Evolutionary conservation across 2,113 vertebrate genomes (phyloP).

Genomic region (Clinocottus analis): DNA sequence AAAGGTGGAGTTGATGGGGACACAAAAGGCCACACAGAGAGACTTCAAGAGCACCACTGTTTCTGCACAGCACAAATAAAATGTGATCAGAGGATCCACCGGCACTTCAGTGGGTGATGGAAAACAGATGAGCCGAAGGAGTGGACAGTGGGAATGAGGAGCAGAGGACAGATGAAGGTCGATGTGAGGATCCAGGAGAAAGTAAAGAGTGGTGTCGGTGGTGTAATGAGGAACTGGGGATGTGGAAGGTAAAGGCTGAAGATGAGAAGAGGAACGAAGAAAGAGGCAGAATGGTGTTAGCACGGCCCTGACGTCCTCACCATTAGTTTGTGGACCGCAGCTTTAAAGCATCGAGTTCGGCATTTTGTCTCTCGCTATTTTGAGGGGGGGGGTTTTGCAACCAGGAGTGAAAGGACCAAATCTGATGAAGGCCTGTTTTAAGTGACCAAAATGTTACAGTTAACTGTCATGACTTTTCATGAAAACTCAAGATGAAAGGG

Average conservation of each 20-base stretch:
- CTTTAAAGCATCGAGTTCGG: too few relatives aligned
- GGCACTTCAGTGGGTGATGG: slow-evolving; percentile 22
- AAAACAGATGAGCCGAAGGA: slow-evolving; percentile 37
- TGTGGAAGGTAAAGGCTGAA: slow-evolving; percentile 16
- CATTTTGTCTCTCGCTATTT: neutral
- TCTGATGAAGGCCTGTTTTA: neutral
- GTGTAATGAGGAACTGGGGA: slow-evolving; percentile 26
- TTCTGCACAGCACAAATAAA: slow-evolving; percentile 24
- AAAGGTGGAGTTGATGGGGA: slow-evolving; percentile 9
- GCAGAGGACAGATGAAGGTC: slow-evolving; percentile 9
- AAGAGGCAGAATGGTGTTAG: neutral
- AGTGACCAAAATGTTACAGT: too few relatives aligned
- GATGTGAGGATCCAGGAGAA: slow-evolving; percentile 27
- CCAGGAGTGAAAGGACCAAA: too few relatives aligned
- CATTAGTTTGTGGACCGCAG: too few relatives aligned
- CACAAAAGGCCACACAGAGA: slow-evolving; percentile 20
- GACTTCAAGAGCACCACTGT: neutral
- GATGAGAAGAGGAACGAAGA: neutral
- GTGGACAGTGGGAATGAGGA: slow-evolving; percentile 27
- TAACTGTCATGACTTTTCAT: too few relatives aligned
- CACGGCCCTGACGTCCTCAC: too few relatives aligned
- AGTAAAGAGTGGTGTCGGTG: neutral
- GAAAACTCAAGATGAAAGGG: neutral
- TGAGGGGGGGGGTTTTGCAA: too few relatives aligned
- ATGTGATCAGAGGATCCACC: slow-evolving; percentile 34